Conservation (phyloP, 2,113 vertebrate species). For the Eclectus roratus region DNA sequence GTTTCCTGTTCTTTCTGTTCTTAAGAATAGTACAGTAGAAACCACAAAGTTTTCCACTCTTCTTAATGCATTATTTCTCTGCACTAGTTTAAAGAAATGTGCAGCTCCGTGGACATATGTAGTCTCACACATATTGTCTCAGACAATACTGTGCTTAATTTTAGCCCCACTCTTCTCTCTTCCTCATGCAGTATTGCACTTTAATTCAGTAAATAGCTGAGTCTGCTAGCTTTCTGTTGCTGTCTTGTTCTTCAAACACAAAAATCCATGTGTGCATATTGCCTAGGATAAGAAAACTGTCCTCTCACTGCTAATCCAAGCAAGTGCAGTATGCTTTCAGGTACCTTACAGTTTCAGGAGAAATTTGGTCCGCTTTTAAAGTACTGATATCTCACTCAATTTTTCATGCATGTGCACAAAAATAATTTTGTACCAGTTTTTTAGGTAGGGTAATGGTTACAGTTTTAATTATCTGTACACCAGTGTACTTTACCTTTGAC, state of each 20-base stretch:
- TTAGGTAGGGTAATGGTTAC: not conserved
- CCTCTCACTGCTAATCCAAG: not conserved
- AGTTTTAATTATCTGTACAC: not conserved
- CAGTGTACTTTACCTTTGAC: not conserved
- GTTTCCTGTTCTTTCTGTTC: not conserved
- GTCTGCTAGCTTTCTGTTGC: not conserved
- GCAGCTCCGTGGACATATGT: not conserved
- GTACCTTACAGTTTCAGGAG: not conserved
- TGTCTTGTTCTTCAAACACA: not conserved
- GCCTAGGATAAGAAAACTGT: not conserved
- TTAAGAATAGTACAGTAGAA: not conserved
- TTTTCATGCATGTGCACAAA: not conserved
- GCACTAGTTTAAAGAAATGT: not conserved
- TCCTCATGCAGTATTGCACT: not conserved
- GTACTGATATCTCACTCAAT: not conserved
- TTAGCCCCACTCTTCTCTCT: not conserved
- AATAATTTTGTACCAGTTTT: not conserved
- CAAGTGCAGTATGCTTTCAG: not conserved
- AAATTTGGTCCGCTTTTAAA: not conserved
- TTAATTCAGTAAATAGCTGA: not conserved
- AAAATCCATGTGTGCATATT: not conserved
- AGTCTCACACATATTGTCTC: not conserved
- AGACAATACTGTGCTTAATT: not conserved
- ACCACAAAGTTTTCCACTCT: not conserved
- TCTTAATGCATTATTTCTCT: not conserved